Percentiles rank a stretch among this genome's conserved stretches.
These are phyloP conservation scores for Pristis pectinata DNA, from an alignment of 2,797 vertebrate species.

Conservation along the genomic window DNA sequence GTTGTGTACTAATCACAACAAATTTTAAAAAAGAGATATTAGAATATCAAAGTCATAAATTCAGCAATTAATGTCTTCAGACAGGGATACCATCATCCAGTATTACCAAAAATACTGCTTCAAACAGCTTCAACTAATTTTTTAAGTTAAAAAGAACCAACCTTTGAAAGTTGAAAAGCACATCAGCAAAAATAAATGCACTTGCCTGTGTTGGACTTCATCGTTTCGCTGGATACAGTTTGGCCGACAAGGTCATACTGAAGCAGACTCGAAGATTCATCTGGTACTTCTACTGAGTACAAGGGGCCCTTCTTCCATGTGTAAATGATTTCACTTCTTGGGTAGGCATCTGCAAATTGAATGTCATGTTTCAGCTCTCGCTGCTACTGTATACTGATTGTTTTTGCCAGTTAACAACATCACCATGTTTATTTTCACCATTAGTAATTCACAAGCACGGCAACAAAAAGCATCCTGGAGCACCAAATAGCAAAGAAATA, in stretches of 20 bases:
- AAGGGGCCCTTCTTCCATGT: conserved; percentile 73
- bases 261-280: conserved; percentile 69
- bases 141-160: not conserved
- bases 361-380: not conserved
- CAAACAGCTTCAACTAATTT: not conserved
- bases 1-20: not conserved
- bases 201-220: conserved; percentile 69
- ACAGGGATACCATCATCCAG: not conserved
- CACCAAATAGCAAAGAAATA: not conserved
- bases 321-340: conserved; percentile 72
- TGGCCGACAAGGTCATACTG: conserved; percentile 76
- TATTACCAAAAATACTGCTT: not conserved
- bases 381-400: not conserved
- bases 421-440: not conserved
- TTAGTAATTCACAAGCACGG: not conserved
- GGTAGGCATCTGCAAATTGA: conserved; percentile 63
- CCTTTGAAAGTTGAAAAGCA: not conserved
- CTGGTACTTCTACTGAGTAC: conserved; percentile 68
- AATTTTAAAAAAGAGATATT: not conserved
- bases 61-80: not conserved
- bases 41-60: not conserved
- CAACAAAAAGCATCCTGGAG: not conserved
- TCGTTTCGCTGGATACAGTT: conserved; percentile 66
- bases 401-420: not conserved
- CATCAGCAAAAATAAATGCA: not conserved